These are phyloP conservation scores for Lampropteryx suffumata DNA, from an alignment of 2,888 invertebrate genomes.

Conservation along the genomic window DNA sequence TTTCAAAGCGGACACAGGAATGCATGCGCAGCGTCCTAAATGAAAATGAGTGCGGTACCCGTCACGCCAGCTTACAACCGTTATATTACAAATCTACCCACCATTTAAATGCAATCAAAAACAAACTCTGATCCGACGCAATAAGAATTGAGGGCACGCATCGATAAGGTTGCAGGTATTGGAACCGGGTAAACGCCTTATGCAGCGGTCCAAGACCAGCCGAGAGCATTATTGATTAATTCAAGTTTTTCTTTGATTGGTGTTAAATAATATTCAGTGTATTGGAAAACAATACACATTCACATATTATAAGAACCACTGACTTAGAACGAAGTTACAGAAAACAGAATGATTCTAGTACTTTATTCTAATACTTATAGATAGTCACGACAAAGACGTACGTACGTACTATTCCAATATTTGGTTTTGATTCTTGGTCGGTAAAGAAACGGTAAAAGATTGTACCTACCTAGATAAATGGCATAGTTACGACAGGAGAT, in stretches of 20 bases:
- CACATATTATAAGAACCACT: too few species aligned
- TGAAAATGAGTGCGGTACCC: conserved; percentile 61
- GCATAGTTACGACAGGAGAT: too few species aligned
- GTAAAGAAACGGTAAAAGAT: too few species aligned
- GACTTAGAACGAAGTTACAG: too few species aligned
- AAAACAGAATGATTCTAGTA: too few species aligned
- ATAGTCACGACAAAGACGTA: too few species aligned
- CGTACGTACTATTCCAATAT: too few species aligned
- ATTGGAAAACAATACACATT: too few species aligned
- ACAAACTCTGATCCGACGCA: conserved; percentile 37
- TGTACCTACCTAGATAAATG: too few species aligned
- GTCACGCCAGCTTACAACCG: conserved; percentile 60
- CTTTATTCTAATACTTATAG: too few species aligned
- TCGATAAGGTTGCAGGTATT: conserved; percentile 23
- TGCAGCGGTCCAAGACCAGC: conserved; percentile 31
- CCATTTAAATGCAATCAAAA: conserved; percentile 36
- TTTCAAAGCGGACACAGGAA: conserved; percentile 39
- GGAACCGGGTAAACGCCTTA: conserved; percentile 41
- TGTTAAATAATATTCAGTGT: conserved; percentile 9
- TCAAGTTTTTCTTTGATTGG: conserved; percentile 34
- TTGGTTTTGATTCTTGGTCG: too few species aligned
- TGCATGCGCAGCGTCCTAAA: conserved; percentile 57
- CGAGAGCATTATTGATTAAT: conserved; percentile 45
- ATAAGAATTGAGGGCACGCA: conserved; percentile 37
- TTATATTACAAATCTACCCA: conserved; percentile 43